phyloP scores from a whole-genome alignment of 1,140 invertebrate genomes.

The Drepana arcuata region DNA sequence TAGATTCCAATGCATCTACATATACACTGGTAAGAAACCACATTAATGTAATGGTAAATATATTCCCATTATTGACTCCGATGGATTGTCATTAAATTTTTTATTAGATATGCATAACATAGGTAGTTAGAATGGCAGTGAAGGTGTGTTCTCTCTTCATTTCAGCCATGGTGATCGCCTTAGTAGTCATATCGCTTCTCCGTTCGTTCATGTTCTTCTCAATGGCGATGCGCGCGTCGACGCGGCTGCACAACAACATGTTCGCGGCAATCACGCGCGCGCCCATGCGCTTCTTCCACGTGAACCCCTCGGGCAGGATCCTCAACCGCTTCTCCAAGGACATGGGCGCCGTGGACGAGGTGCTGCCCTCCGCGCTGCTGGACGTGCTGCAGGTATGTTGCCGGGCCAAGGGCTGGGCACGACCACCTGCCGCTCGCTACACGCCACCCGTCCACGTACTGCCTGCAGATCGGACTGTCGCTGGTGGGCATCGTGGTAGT shows the following conservation, averaged over 20 bases:
- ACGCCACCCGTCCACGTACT: too few relatives aligned
- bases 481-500: slow-evolving; percentile 84
- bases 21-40: slow-evolving; percentile 54
- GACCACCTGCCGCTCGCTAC: too few relatives aligned
- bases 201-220: slow-evolving; percentile 78
- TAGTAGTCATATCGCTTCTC: slow-evolving; percentile 73
- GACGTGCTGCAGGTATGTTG: slow-evolving; percentile 78
- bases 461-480: slow-evolving; percentile 82
- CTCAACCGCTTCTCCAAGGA: slow-evolving; percentile 90
- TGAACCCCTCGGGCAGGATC: slow-evolving; percentile 82
- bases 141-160: slow-evolving; percentile 2
- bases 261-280: slow-evolving; percentile 81
- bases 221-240: slow-evolving; percentile 80
- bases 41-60: too few relatives aligned
- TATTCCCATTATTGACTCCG: too few relatives aligned
- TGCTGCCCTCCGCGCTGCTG: slow-evolving; percentile 82
- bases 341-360: slow-evolving; percentile 88
- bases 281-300: slow-evolving; percentile 88
- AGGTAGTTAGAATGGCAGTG: too few relatives aligned
- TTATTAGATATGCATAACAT: too few relatives aligned
- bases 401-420: too few relatives aligned
- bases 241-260: slow-evolving; percentile 84
- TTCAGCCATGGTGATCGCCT: slow-evolving; percentile 73
- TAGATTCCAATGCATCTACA: slow-evolving; percentile 60
- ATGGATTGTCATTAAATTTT: too few relatives aligned